Base-by-base conservation (phyloP, 2,888 invertebrate species). In the Trichogramma dendrolimi region DNA sequence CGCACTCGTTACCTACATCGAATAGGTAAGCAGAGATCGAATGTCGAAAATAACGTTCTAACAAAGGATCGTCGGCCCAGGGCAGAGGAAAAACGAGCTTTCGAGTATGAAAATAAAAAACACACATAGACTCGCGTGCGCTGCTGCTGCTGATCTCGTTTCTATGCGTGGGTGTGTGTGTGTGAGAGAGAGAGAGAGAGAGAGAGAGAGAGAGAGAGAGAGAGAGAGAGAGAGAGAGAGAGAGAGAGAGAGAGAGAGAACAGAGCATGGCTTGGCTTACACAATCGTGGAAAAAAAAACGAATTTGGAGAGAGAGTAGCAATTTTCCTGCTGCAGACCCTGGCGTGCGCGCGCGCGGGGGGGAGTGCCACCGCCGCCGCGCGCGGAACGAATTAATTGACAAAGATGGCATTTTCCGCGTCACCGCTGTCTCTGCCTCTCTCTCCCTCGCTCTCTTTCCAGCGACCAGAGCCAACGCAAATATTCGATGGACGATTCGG, bases 351-450 rank as follows among this genome's bases (percentile, higher is more conserved):
- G 14, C 8, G 27, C n/a, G 52, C 46, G 46, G 49, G 63, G 55
- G 53, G 57, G 55, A 64, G 43, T 39, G 47, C 67, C 67, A 62
- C 69, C 70, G 73, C 77, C 76, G 62, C 69, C 70, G 73, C 77
- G 75, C 77, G 74, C 76, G 74, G 74, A 75, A 76, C 74, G 72
- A 75, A 78, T 77, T 77, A 77, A 78, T 78, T 76, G 75, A 76
- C 74, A 75, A 78, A 76, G 76, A 77, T 74, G 75, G 74, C 71
- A 73, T 76, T 77, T 76, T 76, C 72, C 76, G 71, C 73, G 71
- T 73, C 71, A 71, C 52, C 42, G 55, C 43, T 46, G 27, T 55
- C 60, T 51, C 44, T 48, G 42, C 53, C 66, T 59, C 67, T 66
- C 69, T 69, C 68, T 67, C 63, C 58, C 55, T 51, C 27, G 41